These are phyloP conservation scores for Astreopora myriophthalma DNA, from an alignment of 64 coral and sea anemone species.

Conservation along the genomic window DNA sequence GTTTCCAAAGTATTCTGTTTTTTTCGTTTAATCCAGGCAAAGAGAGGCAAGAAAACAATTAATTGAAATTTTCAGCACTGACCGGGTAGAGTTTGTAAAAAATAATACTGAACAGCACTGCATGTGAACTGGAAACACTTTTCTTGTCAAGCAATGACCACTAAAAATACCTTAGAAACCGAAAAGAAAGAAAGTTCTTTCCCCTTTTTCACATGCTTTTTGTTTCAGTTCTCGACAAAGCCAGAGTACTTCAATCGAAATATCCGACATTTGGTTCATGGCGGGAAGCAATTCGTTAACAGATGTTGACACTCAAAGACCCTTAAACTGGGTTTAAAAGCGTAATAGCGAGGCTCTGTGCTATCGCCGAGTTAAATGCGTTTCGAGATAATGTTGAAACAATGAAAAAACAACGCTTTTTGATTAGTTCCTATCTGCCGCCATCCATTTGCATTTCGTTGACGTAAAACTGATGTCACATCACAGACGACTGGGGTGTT, in stretches of 20 bases:
- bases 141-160: too few relatives aligned
- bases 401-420: slow-evolving; percentile 34
- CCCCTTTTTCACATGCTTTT: neutral
- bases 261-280: neutral
- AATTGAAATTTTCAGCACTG: too few relatives aligned
- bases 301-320: neutral
- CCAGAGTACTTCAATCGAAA: neutral
- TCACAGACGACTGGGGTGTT: neutral
- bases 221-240: neutral
- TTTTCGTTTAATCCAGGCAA: too few relatives aligned
- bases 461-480: neutral
- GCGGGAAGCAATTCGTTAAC: slow-evolving; percentile 16
- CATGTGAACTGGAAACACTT: too few relatives aligned
- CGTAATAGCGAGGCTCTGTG: neutral
- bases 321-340: neutral
- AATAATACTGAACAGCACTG: too few relatives aligned
- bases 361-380: slow-evolving; percentile 11
- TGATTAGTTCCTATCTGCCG: slow-evolving; percentile 5
- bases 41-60: too few relatives aligned
- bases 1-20: neutral
- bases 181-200: neutral
- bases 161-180: neutral
- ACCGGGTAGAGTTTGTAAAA: too few relatives aligned
- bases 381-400: slow-evolving; percentile 18
- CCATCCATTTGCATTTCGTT: neutral